Evolutionary conservation across 2,113 vertebrate genomes (phyloP).

Genomic region (Prinia subflava): DNA sequence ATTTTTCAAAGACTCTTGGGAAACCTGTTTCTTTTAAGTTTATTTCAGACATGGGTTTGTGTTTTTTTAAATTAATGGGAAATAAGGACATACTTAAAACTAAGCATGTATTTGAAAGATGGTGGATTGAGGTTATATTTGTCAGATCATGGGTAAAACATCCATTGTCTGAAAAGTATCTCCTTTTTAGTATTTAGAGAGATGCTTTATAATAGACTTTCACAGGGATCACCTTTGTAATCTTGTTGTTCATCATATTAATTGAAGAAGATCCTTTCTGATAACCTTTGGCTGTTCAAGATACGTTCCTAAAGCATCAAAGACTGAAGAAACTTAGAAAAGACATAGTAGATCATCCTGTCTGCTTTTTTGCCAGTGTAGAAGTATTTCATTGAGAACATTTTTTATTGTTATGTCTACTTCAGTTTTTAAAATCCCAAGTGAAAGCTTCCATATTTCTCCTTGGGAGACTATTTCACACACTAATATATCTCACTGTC

Average conservation of each 20-base stretch:
- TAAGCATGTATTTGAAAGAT: background rate
- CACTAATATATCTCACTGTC: constrained; percentile 18
- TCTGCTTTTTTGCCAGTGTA: background rate
- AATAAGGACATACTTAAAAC: background rate
- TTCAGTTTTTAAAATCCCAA: constrained; percentile 47
- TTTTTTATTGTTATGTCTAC: constrained; percentile 40
- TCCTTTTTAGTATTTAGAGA: background rate
- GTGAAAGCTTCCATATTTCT: constrained; percentile 35
- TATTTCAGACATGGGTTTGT: background rate
- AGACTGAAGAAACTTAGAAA: background rate
- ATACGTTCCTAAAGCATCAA: background rate
- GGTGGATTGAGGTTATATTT: background rate
- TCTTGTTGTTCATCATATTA: constrained; percentile 15
- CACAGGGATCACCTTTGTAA: background rate
- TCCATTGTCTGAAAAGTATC: background rate
- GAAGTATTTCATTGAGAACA: constrained; percentile 28
- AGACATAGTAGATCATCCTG: background rate
- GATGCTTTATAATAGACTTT: background rate
- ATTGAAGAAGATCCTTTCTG: background rate
- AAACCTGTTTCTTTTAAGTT: background rate
- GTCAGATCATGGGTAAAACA: background rate
- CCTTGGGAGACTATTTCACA: constrained; percentile 31
- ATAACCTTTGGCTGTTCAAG: background rate
- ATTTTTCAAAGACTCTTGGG: background rate
- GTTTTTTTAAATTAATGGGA: background rate